Conservation (phyloP, 1,140 invertebrate genomes). For the Chironomus striatipennis region DNA sequence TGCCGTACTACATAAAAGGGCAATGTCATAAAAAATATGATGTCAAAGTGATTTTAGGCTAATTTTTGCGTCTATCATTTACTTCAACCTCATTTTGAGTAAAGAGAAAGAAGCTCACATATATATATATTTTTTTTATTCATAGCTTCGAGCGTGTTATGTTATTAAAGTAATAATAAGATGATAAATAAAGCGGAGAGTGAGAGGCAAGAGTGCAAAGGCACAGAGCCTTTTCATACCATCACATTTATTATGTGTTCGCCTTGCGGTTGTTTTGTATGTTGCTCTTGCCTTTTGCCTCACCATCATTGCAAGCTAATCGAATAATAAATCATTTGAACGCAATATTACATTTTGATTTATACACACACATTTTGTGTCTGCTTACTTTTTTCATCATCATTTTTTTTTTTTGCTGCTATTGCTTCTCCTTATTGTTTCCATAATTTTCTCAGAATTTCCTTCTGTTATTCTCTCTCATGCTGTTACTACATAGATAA, state of each 20-base stretch:
- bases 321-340: slow-evolving; percentile 18
- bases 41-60: slow-evolving; percentile 2
- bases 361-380: not conserved
- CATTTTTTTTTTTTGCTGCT: not conserved
- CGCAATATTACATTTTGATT: slow-evolving; percentile 14
- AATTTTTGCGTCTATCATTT: not conserved
- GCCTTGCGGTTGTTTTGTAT: slow-evolving; percentile 4
- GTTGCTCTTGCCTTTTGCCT: not conserved
- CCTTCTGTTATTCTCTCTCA: not conserved
- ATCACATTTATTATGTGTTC: slow-evolving; percentile 17
- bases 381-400: not conserved
- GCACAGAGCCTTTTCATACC: not conserved
- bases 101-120: too few species aligned
- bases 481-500: not conserved
- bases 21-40: slow-evolving; percentile 2
- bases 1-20: not conserved
- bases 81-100: not conserved
- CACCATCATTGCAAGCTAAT: not conserved
- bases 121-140: not conserved
- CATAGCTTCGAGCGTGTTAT: not conserved
- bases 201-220: not conserved
- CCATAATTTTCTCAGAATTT: not conserved
- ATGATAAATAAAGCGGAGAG: not conserved
- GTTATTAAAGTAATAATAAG: not conserved
- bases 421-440: not conserved